A percentile compares a stretch with the other conserved stretches of the same genome.
phyloP scores from a whole-genome alignment of 2,113 vertebrate genomes.

The Axis porcinus region DNA sequence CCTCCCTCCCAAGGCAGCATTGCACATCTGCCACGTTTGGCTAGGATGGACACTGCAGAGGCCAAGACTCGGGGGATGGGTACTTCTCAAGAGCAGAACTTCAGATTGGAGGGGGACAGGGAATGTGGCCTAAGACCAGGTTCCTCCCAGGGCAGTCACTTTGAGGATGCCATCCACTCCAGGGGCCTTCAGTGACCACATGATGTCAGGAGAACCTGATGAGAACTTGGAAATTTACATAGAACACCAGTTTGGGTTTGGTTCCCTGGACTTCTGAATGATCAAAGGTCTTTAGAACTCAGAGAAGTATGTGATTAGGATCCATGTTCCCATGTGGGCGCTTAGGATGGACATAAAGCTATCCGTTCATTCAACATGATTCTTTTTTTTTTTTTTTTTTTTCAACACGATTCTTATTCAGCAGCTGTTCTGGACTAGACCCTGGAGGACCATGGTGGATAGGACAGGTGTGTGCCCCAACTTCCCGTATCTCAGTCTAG shows the following conservation, averaged over 20 bases:
- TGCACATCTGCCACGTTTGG: not conserved
- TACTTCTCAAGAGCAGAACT: not conserved
- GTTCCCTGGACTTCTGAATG: not conserved
- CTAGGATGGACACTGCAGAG: not conserved
- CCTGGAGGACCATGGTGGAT: accelerated
- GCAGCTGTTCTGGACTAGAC: not conserved
- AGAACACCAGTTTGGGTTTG: accelerated
- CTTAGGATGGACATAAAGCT: not conserved
- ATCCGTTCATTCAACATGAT: not conserved
- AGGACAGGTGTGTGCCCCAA: not conserved
- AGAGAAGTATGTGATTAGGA: not conserved
- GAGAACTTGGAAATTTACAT: constrained; percentile 17
- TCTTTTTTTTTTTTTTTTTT: no score
- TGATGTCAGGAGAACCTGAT: not conserved
- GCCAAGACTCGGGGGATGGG: not conserved
- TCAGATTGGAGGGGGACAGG: not conserved
- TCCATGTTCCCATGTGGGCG: not conserved
- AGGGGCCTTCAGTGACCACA: not conserved
- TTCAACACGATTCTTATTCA: not conserved
- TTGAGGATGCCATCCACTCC: no score
- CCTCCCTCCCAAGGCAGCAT: not conserved
- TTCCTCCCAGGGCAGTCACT: not conserved
- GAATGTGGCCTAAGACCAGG: not conserved
- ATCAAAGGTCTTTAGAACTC: not conserved
- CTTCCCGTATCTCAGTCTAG: not conserved